Base-by-base conservation (phyloP, 1,140 invertebrate species). In the Conopomorpha cramerella region DNA sequence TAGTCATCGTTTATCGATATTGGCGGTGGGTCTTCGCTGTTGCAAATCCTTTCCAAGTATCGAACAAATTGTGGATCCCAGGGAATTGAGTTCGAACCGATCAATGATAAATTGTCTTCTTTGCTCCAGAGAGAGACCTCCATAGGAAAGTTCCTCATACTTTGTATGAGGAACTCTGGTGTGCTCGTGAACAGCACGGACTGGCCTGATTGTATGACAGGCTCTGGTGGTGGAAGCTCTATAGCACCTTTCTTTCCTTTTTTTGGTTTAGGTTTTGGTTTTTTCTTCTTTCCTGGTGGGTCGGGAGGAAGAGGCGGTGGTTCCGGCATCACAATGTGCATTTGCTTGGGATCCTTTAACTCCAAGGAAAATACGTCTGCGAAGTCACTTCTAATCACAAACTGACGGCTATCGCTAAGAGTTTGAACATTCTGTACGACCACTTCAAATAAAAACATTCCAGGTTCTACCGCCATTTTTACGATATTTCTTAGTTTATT, bases 361-460 rank as follows among this genome's bases (percentile, higher is more conserved):
- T 76, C 68, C 7, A 76, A 42, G 10, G 71, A 76, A 42, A 76
- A 76, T 44, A 76, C 56, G 36, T 73, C 64, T 4, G 51, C 62
- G 36, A 76, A 76, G 43, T 72, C 68, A 42, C 63, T 63, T 39
- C 49, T 58, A 15, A 76, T 66, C 8, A 72, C 51, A 29, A 76
- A 44, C 29, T 47, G 30, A n/a, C 56, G 47, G 34, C 55, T 66
- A 26, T 62, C 53, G 8, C 63, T 58, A 31, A 71, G 41, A 42
- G 51, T 68, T 15, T 61, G 59, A 6, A 76, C 53, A 27, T 48
- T 66, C 45, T 67, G 55, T n/a, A 76, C 50, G 1, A 76, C 66
- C 8, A 76, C 71, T 46, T 76, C 67, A 38, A 76, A 76, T 34
- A 76, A 35, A 38, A 71, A 76, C 65, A 72, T 68, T 30, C 50